Base-by-base conservation (phyloP, 1,140 invertebrate genomes). In the Pseudomyrmex gracilis region DNA sequence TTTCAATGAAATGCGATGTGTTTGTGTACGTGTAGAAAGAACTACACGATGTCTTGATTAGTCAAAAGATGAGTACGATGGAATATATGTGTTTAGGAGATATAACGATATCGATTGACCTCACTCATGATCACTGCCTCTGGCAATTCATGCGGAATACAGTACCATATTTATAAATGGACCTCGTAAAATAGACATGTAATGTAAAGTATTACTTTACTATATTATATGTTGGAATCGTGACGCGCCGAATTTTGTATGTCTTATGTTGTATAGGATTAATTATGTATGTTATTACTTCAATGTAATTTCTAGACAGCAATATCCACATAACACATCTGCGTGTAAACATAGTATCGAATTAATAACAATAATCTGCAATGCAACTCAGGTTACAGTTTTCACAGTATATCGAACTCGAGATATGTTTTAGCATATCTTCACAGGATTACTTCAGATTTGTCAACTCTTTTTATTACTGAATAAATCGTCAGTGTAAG, bases 51-150 rank as follows among this genome's bases (percentile, higher is more conserved):
- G 70, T 70, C 47, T 45, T 45, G 9, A 63, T 77, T 57, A 51
- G 24, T 24, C 57, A 57, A 24, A 76, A 76, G 76, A 45, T 73
- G 70, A 63, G 34, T 84, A 84, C 13, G 20, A 71, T 60, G 13
- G 45, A 80, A 49, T 84, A 87, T 17, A 12, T 68, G 78, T 83
- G 34, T 77, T 83, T 87, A 84, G 73, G 9, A 20, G 55, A 20
- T 47, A 73, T 47, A 85, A 66, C 24, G 57, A 74, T 55, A 71
- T 76, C 61, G 24, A 45, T 55, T 64, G 57, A 83, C 76, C 76
- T 86, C 58, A 73, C 82, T 87, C 74, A 87, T 77, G 70, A 83
- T 73, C 86, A 86, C 80, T 88, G 83, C 76, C 87, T 88, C 17
- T 12, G 73, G 86, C 87, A 84, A 71, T 68, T 82, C 77, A 76